Evolutionary conservation across 2,888 invertebrate genomes (phyloP).

Genomic region (Hylaea fasciaria): DNA sequence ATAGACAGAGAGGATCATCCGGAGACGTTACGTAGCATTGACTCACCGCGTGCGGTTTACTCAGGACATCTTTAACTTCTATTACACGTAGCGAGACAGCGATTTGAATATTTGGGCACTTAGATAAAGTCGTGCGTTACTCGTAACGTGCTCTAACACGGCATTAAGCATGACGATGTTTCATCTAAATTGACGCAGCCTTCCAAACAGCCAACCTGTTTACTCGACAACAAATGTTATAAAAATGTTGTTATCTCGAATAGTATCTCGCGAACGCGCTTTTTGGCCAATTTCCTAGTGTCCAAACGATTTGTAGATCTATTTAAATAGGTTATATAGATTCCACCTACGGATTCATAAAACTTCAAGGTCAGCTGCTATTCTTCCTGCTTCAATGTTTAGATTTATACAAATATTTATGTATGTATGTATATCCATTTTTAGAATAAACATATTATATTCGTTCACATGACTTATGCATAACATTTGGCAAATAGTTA

Average conservation of each 20-base stretch:
- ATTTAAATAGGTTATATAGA: constrained; percentile 26
- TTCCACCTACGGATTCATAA: constrained; percentile 8
- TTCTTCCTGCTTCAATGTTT: constrained; percentile 23
- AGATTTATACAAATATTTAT: constrained; percentile 9
- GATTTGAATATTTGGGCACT: constrained; percentile 14
- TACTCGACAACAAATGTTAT: constrained; percentile 55
- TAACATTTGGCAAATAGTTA: too few species aligned
- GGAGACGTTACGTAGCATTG: not conserved
- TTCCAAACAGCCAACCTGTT: constrained; percentile 47
- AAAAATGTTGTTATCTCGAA: constrained; percentile 52
- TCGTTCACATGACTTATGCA: too few species aligned
- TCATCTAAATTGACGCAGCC: constrained; percentile 14
- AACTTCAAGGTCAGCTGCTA: constrained; percentile 24
- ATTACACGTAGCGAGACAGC: not conserved
- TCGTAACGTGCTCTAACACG: constrained; percentile 2
- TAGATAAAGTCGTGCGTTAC: constrained; percentile 20
- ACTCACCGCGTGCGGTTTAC: not conserved
- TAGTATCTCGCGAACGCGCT: constrained; percentile 46
- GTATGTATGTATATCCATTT: not conserved
- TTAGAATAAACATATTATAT: too few species aligned
- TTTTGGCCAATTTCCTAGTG: constrained; percentile 38
- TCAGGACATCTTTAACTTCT: not conserved
- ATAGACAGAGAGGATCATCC: too few species aligned
- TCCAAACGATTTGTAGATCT: constrained; percentile 45
- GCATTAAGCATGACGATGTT: constrained; percentile 5